Percentiles rank a stretch among this genome's conserved stretches.
phyloP scores from a whole-genome alignment of 2,888 invertebrate species.

The Hymenopus coronatus region DNA sequence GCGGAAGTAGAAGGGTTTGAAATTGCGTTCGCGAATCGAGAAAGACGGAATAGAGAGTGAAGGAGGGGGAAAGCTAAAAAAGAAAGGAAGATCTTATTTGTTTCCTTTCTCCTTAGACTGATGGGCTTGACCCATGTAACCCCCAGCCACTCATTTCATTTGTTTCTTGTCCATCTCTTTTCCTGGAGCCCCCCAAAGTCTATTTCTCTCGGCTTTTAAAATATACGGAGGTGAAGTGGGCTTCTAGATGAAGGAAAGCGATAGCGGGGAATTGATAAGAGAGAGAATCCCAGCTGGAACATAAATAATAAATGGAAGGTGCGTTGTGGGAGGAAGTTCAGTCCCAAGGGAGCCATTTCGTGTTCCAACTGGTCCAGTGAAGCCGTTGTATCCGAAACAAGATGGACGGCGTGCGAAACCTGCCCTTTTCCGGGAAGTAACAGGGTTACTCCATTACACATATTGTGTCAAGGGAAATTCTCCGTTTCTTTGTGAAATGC shows the following conservation, averaged over 20 bases:
- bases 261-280: conserved; percentile 1
- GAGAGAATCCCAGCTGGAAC: conserved; percentile 4
- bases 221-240: not conserved
- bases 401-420: not conserved
- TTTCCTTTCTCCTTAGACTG: not conserved
- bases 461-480: not conserved
- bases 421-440: not conserved
- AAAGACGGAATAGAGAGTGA: not conserved
- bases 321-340: not conserved
- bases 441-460: not conserved
- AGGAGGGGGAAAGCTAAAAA: not conserved
- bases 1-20: not conserved
- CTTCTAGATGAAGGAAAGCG: not conserved
- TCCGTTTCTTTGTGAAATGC: not conserved
- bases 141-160: not conserved
- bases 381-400: not conserved
- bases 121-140: not conserved
- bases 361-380: not conserved
- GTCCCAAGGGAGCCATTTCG: not conserved
- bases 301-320: conserved; percentile 2
- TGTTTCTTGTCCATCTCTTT: not conserved
- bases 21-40: not conserved
- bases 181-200: not conserved
- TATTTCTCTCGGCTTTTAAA: not conserved
- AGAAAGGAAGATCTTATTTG: not conserved